phyloP scores from a whole-genome alignment of 1,140 invertebrate species.

The Lamellibrachia luymesi region DNA sequence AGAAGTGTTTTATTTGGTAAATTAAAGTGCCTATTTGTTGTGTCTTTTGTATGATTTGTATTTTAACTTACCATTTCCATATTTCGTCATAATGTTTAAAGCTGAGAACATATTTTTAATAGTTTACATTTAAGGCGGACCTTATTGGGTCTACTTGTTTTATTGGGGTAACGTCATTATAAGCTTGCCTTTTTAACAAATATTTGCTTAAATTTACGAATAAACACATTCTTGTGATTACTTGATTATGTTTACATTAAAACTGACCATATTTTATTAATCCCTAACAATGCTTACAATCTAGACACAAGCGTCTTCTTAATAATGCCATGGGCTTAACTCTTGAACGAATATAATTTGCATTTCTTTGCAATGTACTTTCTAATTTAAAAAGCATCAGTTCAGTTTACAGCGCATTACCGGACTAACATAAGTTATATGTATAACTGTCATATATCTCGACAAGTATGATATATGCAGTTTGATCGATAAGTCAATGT shows the following conservation, averaged over 20 bases:
- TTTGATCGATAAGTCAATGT: background rate
- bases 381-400: background rate
- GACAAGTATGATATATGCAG: background rate
- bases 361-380: no score
- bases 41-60: background rate
- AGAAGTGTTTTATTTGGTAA: background rate
- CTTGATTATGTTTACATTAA: no score
- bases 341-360: no score
- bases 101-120: background rate
- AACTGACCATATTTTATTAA: no score
- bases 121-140: background rate
- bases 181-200: background rate
- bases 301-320: no score
- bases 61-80: background rate
- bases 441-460: background rate
- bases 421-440: background rate
- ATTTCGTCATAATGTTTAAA: background rate
- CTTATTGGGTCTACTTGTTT: background rate
- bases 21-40: background rate
- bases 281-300: no score
- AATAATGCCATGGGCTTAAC: no score
- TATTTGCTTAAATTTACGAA: no score
- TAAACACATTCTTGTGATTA: no score
- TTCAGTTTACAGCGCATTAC: background rate
- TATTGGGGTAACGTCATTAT: background rate